These are phyloP conservation scores for Caenorhabditis sp. DNA, from an alignment of 2,888 invertebrate genomes.

Conservation along the genomic window DNA sequence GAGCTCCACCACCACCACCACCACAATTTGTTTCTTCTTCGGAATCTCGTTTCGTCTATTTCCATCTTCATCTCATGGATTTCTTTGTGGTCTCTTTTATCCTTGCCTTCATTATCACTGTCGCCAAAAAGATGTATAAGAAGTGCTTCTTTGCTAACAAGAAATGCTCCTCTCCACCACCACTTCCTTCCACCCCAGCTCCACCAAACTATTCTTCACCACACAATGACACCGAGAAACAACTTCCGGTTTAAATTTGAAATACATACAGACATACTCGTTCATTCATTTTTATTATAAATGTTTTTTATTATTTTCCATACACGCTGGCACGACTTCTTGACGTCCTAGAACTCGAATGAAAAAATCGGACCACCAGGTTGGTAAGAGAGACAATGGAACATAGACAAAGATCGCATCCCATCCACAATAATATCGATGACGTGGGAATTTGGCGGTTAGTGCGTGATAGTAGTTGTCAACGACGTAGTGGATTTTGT, in stretches of 20 bases:
- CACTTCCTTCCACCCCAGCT: slow-evolving; percentile 25
- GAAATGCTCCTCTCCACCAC: background rate
- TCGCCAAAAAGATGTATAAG: slow-evolving; percentile 19
- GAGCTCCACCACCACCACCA: slow-evolving; percentile 14
- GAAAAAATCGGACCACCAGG: slow-evolving; percentile 51
- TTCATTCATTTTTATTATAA: background rate
- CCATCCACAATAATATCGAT: slow-evolving; percentile 62
- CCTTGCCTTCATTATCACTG: slow-evolving; percentile 14
- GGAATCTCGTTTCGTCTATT: slow-evolving; percentile 19
- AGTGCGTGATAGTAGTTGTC: slow-evolving; percentile 67
- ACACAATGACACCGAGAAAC: no score
- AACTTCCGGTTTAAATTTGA: slow-evolving; percentile 13
- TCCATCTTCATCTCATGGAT: slow-evolving; percentile 27
- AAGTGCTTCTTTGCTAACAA: slow-evolving; percentile 18
- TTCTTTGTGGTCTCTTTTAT: slow-evolving; percentile 7
- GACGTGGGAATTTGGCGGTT: slow-evolving; percentile 59
- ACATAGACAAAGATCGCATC: slow-evolving; percentile 61
- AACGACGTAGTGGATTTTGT: slow-evolving; percentile 59
- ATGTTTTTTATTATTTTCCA: slow-evolving; percentile 18
- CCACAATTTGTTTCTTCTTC: slow-evolving; percentile 15
- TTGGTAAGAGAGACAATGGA: slow-evolving; percentile 57
- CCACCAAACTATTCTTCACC: slow-evolving; percentile 23
- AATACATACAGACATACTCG: slow-evolving; percentile 3
- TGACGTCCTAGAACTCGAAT: slow-evolving; percentile 45
- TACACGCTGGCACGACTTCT: slow-evolving; percentile 41